Conservation (phyloP, 2,888 invertebrate species). For the Panopea generosa region DNA sequence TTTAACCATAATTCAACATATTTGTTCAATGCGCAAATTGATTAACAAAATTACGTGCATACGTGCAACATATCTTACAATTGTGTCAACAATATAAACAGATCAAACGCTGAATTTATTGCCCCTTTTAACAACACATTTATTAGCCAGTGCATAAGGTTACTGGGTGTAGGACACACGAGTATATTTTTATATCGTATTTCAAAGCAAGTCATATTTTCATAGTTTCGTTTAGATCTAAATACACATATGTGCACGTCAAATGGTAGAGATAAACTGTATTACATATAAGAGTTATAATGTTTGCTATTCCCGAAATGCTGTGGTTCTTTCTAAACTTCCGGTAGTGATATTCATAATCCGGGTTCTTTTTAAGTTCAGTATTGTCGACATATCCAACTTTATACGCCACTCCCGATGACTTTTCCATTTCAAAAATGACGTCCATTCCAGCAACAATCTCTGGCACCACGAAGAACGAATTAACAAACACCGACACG, state of each 20-base stretch:
- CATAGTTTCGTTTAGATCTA: too few relatives aligned
- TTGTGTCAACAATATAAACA: too few relatives aligned
- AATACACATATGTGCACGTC: constrained; percentile 33
- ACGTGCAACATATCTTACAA: too few relatives aligned
- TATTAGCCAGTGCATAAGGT: too few relatives aligned
- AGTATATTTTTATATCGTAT: too few relatives aligned
- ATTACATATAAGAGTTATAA: constrained; percentile 66
- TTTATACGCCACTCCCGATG: constrained; percentile 65
- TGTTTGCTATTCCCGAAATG: constrained; percentile 64
- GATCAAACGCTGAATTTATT: too few relatives aligned
- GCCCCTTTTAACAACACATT: too few relatives aligned
- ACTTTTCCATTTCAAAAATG: constrained; percentile 68
- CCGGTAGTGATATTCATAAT: constrained; percentile 60
- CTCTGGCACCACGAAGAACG: constrained; percentile 63
- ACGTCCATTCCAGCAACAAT: constrained; percentile 69
- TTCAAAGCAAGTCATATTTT: too few relatives aligned
- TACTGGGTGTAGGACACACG: too few relatives aligned
- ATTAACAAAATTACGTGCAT: too few relatives aligned
- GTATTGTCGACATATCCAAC: constrained; percentile 71
- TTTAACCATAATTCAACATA: too few relatives aligned
- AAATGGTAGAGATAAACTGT: constrained; percentile 68
- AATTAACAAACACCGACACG: constrained; percentile 65
- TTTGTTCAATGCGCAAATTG: too few relatives aligned
- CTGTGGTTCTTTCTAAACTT: constrained; percentile 69
- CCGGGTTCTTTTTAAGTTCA: constrained; percentile 67